Evolutionary conservation across 2,113 vertebrate genomes (phyloP), one percentile per base, ranked within the genome.

Genomic region (Echinops telfairi): DNA sequence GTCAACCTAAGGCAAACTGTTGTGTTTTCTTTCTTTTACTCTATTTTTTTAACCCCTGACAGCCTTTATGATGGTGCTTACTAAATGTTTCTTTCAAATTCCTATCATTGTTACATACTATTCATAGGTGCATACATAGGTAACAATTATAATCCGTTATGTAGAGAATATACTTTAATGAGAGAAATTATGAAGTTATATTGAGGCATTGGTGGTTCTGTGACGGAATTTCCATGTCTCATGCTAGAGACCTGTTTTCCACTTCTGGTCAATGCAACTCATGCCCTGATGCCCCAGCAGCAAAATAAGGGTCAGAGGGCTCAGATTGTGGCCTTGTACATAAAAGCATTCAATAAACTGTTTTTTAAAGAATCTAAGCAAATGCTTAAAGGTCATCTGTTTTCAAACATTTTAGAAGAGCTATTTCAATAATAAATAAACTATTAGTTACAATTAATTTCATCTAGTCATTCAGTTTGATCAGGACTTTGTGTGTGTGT

Each of bases 1-100:
- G 31, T 77, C 47, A 6, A 53, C 47, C 47, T 53, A 53, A 81
- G 43, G 68, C 0, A 76, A 29, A 84, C 36, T 85, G 58, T 75
- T 38, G 5, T 85, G 40, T 83, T 89, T 31, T 73, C 58, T 36
- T 60, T 90, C 27, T 88, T 75, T 87, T 66, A 38, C 4, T 38
- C n/a, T 58, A 15, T 27, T 94, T 89, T 87, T 83, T 80, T 86
- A 68, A 68, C 29, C 20, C 14, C 25, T 58, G 11, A 89, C 78
- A 82, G 20, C 60, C 75, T 87, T 83, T 94, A 33, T 92, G 92
- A 89, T 12, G 84, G 25, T 82, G 70, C 57, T 95, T 87, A 94
- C 92, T 96, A 97, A 97, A 75, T 83, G 3, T 81, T 38, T 82
- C 9, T 91, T 96, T 90, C 78, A 85, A 84, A 80, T 91, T 70